Conservation (phyloP, 2,888 invertebrate genomes). For the Lepidocyrtinus sp. region DNA sequence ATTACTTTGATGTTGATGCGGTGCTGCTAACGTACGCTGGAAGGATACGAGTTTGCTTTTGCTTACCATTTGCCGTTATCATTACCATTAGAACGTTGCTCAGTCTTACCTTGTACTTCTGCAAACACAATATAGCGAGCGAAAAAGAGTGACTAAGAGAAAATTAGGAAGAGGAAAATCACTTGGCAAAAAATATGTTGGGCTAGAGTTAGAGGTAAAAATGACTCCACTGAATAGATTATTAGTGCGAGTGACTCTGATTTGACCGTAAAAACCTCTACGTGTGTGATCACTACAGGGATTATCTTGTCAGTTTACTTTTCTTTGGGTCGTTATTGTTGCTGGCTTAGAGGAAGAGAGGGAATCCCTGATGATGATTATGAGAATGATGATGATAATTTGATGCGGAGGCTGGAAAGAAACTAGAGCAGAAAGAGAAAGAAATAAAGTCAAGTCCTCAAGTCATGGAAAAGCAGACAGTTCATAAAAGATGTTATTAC, state of each 20-base stretch:
- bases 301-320: constrained; percentile 46
- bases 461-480: no score
- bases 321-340: no score
- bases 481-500: no score
- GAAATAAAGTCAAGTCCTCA: no score
- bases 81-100: no score
- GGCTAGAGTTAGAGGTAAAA: constrained; percentile 3
- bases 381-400: no score
- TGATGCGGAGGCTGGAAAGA: no score
- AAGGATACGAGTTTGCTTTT: no score
- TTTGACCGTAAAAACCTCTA: constrained; percentile 54
- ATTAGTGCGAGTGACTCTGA: constrained; percentile 46
- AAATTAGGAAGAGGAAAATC: constrained; percentile 27
- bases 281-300: no score
- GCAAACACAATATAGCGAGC: neutral
- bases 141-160: constrained; percentile 34
- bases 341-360: constrained; percentile 1
- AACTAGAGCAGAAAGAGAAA: no score
- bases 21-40: no score
- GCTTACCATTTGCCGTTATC: no score
- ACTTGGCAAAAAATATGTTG: constrained; percentile 26
- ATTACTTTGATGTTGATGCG: constrained; percentile 27
- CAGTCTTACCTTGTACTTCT: neutral
- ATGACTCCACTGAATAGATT: constrained; percentile 44
- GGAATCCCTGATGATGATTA: constrained; percentile 20